These are phyloP conservation scores for Anoplolepis gracilipes DNA, from an alignment of 1,140 invertebrate genomes.

Conservation along the genomic window DNA sequence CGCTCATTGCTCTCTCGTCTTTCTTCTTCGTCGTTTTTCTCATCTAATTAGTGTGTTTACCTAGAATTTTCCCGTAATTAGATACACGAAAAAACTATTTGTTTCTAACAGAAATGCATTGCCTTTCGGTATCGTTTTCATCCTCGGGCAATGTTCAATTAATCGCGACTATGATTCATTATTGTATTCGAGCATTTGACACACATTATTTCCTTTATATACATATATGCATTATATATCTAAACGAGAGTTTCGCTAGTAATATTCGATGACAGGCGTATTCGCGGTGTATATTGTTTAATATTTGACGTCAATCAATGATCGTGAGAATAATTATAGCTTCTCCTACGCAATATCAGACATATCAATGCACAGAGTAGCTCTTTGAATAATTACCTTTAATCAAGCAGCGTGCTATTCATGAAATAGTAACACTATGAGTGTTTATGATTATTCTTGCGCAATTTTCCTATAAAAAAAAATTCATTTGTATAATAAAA, in stretches of 20 bases:
- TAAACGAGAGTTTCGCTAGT: neutral
- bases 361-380: neutral
- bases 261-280: neutral
- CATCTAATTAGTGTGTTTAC: slow-evolving; percentile 26
- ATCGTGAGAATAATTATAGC: slow-evolving; percentile 24
- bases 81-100: neutral
- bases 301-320: slow-evolving; percentile 39
- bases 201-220: neutral
- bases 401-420: neutral
- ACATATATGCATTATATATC: neutral
- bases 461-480: neutral
- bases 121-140: neutral
- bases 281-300: slow-evolving; percentile 36
- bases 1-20: neutral
- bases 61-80: neutral
- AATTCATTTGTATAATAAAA: neutral
- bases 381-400: neutral
- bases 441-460: neutral
- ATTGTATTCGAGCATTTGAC: slow-evolving; percentile 17
- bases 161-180: slow-evolving; percentile 31
- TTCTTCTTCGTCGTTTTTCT: neutral
- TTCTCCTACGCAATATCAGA: neutral
- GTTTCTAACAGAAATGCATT: neutral
- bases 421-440: neutral
- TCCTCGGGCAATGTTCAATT: slow-evolving; percentile 14